A percentile compares a stretch with the other conserved stretches of the same genome.
These are phyloP conservation scores for Microplitis manilae DNA, from an alignment of 2,888 invertebrate species.

Conservation along the genomic window DNA sequence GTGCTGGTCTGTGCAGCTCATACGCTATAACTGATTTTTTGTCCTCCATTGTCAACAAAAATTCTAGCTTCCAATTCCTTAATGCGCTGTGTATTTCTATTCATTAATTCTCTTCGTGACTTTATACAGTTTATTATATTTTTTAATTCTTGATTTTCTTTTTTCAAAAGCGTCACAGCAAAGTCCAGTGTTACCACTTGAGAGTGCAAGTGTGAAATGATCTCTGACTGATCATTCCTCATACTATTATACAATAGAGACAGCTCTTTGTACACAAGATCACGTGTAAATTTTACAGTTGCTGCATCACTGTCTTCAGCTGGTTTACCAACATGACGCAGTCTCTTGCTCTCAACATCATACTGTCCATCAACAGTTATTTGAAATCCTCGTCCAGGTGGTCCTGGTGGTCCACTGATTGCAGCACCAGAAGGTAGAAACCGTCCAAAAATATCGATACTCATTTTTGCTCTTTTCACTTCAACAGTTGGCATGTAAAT, in stretches of 20 bases:
- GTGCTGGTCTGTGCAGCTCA: no score
- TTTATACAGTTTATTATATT: no score
- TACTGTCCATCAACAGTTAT: conserved; percentile 38
- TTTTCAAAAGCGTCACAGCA: no score
- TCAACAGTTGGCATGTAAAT: no score
- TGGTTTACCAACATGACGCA: conserved; percentile 37
- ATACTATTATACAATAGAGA: background rate
- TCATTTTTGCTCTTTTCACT: no score
- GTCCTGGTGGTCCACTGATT: background rate
- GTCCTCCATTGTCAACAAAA: no score
- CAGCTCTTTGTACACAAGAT: background rate
- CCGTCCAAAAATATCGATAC: conserved; percentile 26
- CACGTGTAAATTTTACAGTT: background rate
- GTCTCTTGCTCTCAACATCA: conserved; percentile 35
- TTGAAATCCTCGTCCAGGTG: conserved; percentile 29
- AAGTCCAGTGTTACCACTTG: background rate
- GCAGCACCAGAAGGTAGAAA: background rate
- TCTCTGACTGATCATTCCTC: conserved; percentile 49
- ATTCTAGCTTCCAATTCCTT: no score
- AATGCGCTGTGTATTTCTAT: no score
- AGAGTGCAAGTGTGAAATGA: background rate
- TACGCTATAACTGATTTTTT: no score
- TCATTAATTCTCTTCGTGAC: no score
- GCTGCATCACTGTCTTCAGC: conserved; percentile 31
- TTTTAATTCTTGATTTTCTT: background rate